Percentiles rank a stretch among this genome's conserved stretches.
phyloP scores from a whole-genome alignment of 2,797 vertebrate species.

The Rhinella marina region DNA sequence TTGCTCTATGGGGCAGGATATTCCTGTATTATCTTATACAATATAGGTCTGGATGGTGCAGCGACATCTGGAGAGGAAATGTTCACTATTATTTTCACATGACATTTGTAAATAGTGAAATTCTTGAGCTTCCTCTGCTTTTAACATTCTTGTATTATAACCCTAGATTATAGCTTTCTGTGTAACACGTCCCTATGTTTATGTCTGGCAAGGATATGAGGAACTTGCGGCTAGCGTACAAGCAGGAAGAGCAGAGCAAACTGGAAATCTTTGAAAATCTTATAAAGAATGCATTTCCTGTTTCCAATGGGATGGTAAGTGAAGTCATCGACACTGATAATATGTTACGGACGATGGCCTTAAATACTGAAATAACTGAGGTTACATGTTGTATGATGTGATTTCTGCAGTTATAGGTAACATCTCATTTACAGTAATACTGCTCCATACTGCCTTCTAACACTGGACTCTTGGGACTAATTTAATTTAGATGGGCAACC shows the following conservation, averaged over 20 bases:
- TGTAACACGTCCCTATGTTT: slow-evolving; percentile 28
- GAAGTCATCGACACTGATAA: background rate
- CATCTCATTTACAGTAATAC: no score
- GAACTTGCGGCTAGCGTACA: slow-evolving; percentile 90
- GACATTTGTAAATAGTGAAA: background rate
- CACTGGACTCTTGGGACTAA: no score
- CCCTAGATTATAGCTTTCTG: background rate
- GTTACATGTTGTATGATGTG: no score
- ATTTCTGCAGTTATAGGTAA: no score
- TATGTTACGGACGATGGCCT: no score
- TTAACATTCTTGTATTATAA: background rate
- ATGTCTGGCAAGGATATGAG: slow-evolving; percentile 87
- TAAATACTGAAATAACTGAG: no score
- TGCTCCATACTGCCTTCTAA: no score
- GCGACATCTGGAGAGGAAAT: background rate
- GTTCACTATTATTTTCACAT: background rate
- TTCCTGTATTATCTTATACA: background rate
- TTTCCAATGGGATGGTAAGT: slow-evolving; percentile 85
- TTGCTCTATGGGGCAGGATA: background rate
- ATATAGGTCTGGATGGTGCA: background rate
- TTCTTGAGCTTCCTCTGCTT: background rate
- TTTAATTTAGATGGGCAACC: no score
- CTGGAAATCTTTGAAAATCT: slow-evolving; percentile 86
- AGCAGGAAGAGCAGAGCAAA: slow-evolving; percentile 84
- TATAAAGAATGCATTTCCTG: slow-evolving; percentile 84